These are phyloP conservation scores for Melanerpes formicivorus DNA, from an alignment of 2,113 vertebrate species.

Conservation along the genomic window DNA sequence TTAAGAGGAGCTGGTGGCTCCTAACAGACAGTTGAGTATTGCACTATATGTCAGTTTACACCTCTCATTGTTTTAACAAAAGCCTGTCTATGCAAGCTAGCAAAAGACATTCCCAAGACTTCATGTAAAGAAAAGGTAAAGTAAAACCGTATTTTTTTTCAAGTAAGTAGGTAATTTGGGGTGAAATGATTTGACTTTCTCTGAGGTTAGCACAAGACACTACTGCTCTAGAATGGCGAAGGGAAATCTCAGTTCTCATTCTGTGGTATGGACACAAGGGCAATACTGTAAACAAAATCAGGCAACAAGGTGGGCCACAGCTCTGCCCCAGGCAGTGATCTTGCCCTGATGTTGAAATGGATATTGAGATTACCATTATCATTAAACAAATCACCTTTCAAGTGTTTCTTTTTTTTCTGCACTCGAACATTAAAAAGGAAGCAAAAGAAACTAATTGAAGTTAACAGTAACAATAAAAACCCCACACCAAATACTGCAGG, in stretches of 20 bases:
- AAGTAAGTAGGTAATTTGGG: not conserved
- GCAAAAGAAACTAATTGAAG: not conserved
- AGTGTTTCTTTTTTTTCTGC: not conserved
- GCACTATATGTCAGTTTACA: not conserved
- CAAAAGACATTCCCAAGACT: not conserved
- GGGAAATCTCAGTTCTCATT: not conserved
- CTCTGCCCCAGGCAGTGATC: not conserved
- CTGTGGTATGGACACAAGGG: not conserved
- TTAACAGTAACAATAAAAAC: not conserved
- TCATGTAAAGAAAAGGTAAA: not conserved
- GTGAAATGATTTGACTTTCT: not conserved
- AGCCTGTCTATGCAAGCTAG: not conserved
- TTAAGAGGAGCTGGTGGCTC: not conserved
- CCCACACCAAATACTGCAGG: not conserved
- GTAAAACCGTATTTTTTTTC: not conserved
- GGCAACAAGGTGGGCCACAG: not conserved
- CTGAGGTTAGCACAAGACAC: not conserved
- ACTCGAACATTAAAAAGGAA: not conserved
- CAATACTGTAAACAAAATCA: not conserved
- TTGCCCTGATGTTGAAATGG: not conserved
- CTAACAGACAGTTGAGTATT: not conserved
- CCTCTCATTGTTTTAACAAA: not conserved
- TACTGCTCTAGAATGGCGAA: not conserved
- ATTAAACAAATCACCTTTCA: not conserved
- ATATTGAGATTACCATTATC: not conserved